phyloP scores from a whole-genome alignment of 2,797 vertebrate species.

The Lagodon rhomboides region DNA sequence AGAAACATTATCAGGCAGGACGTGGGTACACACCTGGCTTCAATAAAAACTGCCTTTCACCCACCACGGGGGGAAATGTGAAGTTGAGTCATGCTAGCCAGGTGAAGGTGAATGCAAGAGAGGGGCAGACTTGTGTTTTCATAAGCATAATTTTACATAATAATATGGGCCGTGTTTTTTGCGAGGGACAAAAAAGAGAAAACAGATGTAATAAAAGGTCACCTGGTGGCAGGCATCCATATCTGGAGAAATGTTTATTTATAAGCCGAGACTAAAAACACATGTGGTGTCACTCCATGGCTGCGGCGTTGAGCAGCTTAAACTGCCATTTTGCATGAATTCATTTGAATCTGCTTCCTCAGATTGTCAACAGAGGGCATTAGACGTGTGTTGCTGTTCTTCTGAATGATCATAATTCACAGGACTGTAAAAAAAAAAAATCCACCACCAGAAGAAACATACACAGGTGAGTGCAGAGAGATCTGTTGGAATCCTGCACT shows the following conservation, averaged over 20 bases:
- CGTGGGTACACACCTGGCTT: conserved; percentile 84
- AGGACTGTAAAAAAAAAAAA: conserved; percentile 15
- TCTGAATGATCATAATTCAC: conserved; percentile 45
- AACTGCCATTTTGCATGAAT: conserved; percentile 72
- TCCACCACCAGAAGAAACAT: background rate
- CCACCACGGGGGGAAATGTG: conserved; percentile 74
- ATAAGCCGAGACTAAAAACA: conserved; percentile 86
- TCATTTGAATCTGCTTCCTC: conserved; percentile 73
- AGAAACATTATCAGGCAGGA: conserved; percentile 72
- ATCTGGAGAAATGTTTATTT: conserved; percentile 86
- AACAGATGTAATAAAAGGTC: conserved; percentile 90
- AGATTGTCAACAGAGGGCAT: conserved; percentile 82
- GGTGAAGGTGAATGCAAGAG: conserved; percentile 86
- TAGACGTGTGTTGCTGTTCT: conserved; percentile 56
- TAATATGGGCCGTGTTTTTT: conserved; percentile 75
- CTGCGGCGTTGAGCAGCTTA: conserved; percentile 56
- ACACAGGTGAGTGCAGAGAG: conserved; percentile 29
- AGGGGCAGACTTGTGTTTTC: conserved; percentile 86
- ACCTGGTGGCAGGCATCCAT: conserved; percentile 84
- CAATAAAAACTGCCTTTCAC: conserved; percentile 83
- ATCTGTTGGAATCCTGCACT: conserved; percentile 16
- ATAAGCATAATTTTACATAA: conserved; percentile 92
- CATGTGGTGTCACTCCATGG: conserved; percentile 76
- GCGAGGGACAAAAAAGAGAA: conserved; percentile 83
- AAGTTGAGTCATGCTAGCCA: conserved; percentile 85